Base-by-base conservation (phyloP, 2,113 vertebrate species). In the Apeltes quadracus region DNA sequence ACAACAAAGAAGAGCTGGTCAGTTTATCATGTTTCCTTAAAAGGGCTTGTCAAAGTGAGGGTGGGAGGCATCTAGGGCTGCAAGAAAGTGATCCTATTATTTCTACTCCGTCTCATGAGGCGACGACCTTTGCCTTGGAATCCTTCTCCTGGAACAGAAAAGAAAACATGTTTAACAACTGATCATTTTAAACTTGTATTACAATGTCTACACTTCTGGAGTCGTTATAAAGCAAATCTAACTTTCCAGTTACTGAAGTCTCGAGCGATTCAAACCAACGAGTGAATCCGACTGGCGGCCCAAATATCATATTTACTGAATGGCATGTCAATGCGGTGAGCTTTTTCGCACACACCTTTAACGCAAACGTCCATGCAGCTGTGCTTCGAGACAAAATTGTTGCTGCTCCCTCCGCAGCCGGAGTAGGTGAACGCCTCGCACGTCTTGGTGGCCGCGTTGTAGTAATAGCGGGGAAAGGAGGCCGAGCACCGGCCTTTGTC, bases 371-470 rank as follows among this genome's bases (percentile, higher is more conserved):
- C 92, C 66, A 85, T 85, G 83, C 98, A 98, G 63, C 81, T 91
- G 0, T 65, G 73, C 67, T 84, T 85, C 2, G 85, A 93, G 72
- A 93, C 80, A 0, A 99, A 99, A 89, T 99, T 99, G 86, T 99
- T 99, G 76, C 90, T 90, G 85, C 96, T 98, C 29, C 96, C 96
- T 9, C 97, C 96, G 15, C 97, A 98, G 77, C 96, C 97, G 0
- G 95, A 93, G 7, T 97, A 99, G 16, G 29, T 78, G 70, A 99
- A 99, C 83, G 93, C 72, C 73, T 95, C 91, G 46, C 97, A 99
- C 13, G 53, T 88, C 73, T 91, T 94, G 61, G 84, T 89, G 71
- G 84, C 85, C 20, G n/a, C 1, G 48, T 97, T 96, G 82, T 95
- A 99, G 88, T 96, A 96, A 87, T 94, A 99, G 4, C 98, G 96